Evolutionary conservation across 2,888 invertebrate genomes (phyloP).

Genomic region (Drosophila nr. perissopoda): DNA sequence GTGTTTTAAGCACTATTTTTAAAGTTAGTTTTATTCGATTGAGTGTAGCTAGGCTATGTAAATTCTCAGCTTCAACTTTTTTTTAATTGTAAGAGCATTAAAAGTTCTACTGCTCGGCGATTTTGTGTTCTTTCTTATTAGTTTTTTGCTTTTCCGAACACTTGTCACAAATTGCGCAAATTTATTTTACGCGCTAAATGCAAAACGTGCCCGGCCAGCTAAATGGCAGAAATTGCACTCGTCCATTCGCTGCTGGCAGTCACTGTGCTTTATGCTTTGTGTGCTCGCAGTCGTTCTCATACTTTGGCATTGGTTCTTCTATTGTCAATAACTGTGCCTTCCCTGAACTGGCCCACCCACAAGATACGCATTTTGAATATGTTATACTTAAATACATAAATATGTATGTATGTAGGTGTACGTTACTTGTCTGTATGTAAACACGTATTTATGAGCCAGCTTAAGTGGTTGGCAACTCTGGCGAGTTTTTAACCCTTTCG

Average conservation of each 20-base stretch:
- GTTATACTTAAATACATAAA: conserved; percentile 19
- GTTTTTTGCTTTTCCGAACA: conserved; percentile 57
- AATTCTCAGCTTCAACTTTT: background rate
- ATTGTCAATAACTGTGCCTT: conserved; percentile 70
- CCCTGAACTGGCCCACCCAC: conserved; percentile 69
- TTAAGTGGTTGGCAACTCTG: conserved; percentile 45
- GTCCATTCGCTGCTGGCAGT: conserved; percentile 2
- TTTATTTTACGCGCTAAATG: conserved; percentile 80
- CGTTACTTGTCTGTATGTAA: conserved; percentile 3
- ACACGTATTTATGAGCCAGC: conserved; percentile 16
- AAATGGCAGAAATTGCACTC: conserved; percentile 73
- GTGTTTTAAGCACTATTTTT: background rate
- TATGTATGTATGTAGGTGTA: conserved; percentile 7
- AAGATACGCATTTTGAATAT: conserved; percentile 51
- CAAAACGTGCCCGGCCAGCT: conserved; percentile 77
- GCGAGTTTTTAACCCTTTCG: conserved; percentile 50
- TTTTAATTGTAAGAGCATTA: conserved; percentile 3
- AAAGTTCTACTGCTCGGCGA: background rate
- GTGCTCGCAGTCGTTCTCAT: conserved; percentile 1
- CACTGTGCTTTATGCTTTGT: background rate
- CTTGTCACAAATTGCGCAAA: conserved; percentile 80
- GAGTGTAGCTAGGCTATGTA: background rate
- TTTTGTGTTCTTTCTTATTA: conserved; percentile 9
- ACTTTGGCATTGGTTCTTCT: conserved; percentile 31
- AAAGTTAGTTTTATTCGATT: background rate